Evolutionary conservation across 2,113 vertebrate genomes (phyloP).

Genomic region (Nestor notabilis): DNA sequence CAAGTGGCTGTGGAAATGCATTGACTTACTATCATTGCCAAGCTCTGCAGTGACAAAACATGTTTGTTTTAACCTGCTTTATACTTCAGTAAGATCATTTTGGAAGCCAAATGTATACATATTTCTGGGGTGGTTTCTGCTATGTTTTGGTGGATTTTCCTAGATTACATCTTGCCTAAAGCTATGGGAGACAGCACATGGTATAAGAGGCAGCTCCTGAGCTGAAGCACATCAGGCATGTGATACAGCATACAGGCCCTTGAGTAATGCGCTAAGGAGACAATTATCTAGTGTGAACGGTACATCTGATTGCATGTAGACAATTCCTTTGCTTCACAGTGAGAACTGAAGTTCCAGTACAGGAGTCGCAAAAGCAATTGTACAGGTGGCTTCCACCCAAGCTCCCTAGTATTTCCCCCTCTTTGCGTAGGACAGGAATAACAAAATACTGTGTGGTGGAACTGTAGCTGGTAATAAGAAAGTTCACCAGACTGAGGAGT

Average conservation of each 20-base stretch:
- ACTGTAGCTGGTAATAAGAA: not conserved
- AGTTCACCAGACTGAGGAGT: not conserved
- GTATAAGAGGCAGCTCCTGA: not conserved
- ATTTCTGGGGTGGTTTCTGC: not conserved
- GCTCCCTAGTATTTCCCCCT: not conserved
- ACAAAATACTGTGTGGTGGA: not conserved
- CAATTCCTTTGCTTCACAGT: not conserved
- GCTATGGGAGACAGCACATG: not conserved
- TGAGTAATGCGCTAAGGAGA: not conserved
- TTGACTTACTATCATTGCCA: not conserved
- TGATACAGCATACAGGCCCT: not conserved
- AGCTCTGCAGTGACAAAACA: not conserved
- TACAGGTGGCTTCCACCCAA: not conserved
- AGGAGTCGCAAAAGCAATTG: not conserved
- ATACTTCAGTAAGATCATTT: not conserved
- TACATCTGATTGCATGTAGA: not conserved
- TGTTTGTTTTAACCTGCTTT: not conserved
- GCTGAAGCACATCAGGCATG: not conserved
- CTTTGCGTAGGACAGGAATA: not conserved
- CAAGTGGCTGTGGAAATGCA: constrained; percentile 27
- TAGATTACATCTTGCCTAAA: not conserved
- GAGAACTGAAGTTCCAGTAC: not conserved
- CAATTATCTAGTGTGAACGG: accelerated
- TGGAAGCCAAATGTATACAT: accelerated
- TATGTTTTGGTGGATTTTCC: not conserved